Conservation (phyloP, 2,797 vertebrate species). For the Lerista edwardsae region DNA sequence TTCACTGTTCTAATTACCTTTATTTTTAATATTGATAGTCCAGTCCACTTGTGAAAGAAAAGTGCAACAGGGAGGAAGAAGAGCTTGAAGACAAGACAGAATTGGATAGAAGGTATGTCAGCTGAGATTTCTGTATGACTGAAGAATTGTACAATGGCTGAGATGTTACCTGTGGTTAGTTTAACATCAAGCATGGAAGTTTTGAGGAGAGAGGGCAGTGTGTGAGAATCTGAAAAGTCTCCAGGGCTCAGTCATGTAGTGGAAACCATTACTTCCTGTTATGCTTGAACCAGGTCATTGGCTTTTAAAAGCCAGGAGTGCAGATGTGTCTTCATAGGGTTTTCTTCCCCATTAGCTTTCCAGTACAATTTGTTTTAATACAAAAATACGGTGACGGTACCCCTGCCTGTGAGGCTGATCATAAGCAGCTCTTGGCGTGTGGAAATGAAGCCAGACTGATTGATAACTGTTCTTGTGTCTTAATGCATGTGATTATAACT, state of each 20-base stretch:
- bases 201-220: too few relatives aligned
- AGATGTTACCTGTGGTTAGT: background rate
- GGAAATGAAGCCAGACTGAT: too few relatives aligned
- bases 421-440: background rate
- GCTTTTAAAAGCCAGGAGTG: background rate
- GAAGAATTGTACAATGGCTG: background rate
- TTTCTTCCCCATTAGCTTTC: background rate
- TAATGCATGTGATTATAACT: background rate
- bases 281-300: background rate
- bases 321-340: background rate
- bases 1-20: slow-evolving; percentile 11
- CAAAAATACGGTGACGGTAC: background rate
- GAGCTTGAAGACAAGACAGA: slow-evolving; percentile 17
- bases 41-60: background rate
- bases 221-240: too few relatives aligned
- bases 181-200: too few relatives aligned
- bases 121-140: background rate
- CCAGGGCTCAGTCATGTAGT: too few relatives aligned
- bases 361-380: background rate
- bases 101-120: slow-evolving; percentile 58
- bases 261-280: too few relatives aligned
- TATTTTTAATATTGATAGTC: slow-evolving; percentile 35
- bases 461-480: background rate
- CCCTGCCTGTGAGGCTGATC: too few relatives aligned
- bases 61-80: rapidly evolving